Base-by-base conservation (phyloP, 2,113 vertebrate genomes). In the Eublepharis macularius region DNA sequence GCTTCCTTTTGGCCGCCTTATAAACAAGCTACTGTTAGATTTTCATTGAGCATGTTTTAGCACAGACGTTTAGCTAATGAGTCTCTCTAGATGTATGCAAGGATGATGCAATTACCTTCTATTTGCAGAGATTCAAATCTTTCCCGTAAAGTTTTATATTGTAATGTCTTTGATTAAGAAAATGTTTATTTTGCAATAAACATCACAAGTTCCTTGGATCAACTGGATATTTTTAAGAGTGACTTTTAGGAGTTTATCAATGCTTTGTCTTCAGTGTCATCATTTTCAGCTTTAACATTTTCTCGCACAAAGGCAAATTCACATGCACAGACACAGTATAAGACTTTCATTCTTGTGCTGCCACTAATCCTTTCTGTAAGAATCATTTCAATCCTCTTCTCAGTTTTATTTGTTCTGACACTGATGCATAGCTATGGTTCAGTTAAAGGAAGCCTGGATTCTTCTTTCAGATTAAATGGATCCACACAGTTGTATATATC, bases 161-260 rank as follows among this genome's bases (percentile, higher is more conserved):
- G 49, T 88, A 92, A 91, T 91, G 60, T 45, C 47, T 91, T 87
- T 88, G 93, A 93, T 89, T 84, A 95, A 83, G 84, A 86, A 95
- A 93, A 76, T 90, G 89, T 81, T 81, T 68, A 92, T 90, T 85
- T 83, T 89, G 43, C 81, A 85, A 92, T 63, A 84, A 80, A 90
- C 84, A 84, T 88, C 87, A 83, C 89, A 85, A 85, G 91, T 80
- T 63, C 60, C 26, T 63, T 63, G 60, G 26, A 87, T 85, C 87
- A 91, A 76, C 83, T 68, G 73, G 51, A 83, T 81, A 88, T 90
- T n/a, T n/a, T n/a, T 92, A 79, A 92, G n/a, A 88, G 34, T 75
- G 76, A 54, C 85, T 90, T 87, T 85, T 89, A 63, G 77, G 49
- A 4, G 17, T 54, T 70, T 88, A 51, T 88, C 83, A 89, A 87